Percentiles rank a stretch among this genome's conserved stretches.
These are phyloP conservation scores for Leptopilina syphax DNA, from an alignment of 2,888 invertebrate species.

Conservation along the genomic window DNA sequence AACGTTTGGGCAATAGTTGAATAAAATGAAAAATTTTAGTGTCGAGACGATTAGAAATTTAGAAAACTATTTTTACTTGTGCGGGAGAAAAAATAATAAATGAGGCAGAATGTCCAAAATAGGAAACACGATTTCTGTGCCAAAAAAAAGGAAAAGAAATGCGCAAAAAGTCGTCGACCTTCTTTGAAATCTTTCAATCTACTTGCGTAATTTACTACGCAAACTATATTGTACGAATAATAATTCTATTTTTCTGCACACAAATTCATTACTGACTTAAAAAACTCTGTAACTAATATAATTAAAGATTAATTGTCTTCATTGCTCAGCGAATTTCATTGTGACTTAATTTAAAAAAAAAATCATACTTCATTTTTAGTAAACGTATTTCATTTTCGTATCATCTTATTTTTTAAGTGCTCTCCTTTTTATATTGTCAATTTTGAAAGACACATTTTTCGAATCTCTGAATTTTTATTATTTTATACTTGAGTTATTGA, in stretches of 20 bases:
- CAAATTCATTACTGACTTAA: constrained; percentile 28
- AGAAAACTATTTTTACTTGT: constrained; percentile 35
- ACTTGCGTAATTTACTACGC: background rate
- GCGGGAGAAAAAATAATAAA: background rate
- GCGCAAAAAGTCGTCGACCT: constrained; percentile 27
- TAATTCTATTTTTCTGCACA: constrained; percentile 41
- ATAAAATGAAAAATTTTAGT: constrained; percentile 4
- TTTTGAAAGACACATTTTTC: background rate
- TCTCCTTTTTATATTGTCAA: background rate
- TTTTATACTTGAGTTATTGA: constrained; percentile 21
- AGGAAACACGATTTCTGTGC: constrained; percentile 29
- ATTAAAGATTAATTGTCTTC: constrained; percentile 33
- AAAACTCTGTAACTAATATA: constrained; percentile 24
- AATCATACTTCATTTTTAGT: constrained; percentile 15
- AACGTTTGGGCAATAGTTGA: constrained; percentile 2
- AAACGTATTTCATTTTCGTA: background rate
- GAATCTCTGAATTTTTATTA: background rate
- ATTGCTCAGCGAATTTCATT: constrained; percentile 33
- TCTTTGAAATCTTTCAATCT: constrained; percentile 22
- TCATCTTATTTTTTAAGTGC: background rate
- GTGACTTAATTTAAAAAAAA: constrained; percentile 5
- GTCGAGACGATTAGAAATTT: constrained; percentile 31
- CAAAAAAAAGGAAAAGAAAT: background rate
- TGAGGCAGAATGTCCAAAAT: constrained; percentile 11
- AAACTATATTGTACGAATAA: constrained; percentile 36